Percentiles rank a stretch among this genome's conserved stretches.
Evolutionary conservation across 1,140 invertebrate species (phyloP).

Genomic region (Bombus haemorrhoidalis): DNA sequence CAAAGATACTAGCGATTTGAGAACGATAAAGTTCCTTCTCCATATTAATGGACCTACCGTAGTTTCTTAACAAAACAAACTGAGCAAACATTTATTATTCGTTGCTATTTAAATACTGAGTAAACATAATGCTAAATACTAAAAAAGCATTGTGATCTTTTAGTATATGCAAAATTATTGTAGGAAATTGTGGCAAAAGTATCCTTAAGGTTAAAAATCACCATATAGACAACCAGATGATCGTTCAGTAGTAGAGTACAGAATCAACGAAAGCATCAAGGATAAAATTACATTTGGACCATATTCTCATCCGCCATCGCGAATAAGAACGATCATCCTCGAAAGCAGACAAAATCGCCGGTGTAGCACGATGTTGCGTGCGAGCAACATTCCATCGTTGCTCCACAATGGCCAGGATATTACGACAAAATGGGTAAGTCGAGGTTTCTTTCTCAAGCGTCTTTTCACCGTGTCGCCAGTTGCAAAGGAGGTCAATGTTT

Average conservation of each 20-base stretch:
- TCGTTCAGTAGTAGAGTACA: no score
- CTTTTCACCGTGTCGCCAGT: constrained; percentile 46
- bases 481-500: constrained; percentile 52
- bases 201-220: neutral
- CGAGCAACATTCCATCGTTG: constrained; percentile 19
- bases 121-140: no score
- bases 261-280: neutral
- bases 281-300: neutral
- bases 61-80: neutral
- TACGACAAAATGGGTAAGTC: constrained; percentile 44
- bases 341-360: constrained; percentile 6
- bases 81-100: no score
- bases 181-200: neutral
- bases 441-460: constrained; percentile 47
- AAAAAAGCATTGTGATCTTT: neutral
- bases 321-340: neutral
- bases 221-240: neutral
- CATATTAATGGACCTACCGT: neutral
- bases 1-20: neutral
- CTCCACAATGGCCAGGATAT: constrained; percentile 48
- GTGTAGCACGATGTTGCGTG: constrained; percentile 19
- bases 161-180: no score
- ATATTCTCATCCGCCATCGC: neutral
- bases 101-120: neutral
- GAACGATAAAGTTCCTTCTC: neutral